Percentiles rank a stretch among this genome's conserved stretches.
phyloP scores from a whole-genome alignment of 2,113 vertebrate genomes.

The Peromyscus californicus region DNA sequence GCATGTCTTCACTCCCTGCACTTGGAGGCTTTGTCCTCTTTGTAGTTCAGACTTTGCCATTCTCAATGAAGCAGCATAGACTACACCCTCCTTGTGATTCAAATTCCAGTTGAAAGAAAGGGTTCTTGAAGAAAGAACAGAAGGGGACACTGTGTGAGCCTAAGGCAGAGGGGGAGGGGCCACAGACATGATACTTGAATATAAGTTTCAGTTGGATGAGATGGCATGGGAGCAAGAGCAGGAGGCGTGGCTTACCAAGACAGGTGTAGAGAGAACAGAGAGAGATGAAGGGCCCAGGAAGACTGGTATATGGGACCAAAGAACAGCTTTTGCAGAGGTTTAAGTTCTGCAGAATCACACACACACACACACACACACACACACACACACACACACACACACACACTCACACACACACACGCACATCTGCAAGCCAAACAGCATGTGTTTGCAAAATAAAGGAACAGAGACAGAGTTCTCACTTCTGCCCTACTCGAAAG shows the following conservation, averaged over 20 bases:
- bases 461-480: background rate
- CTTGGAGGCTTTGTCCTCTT: background rate
- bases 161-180: background rate
- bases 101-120: background rate
- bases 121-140: background rate
- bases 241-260: background rate
- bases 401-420: background rate
- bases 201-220: background rate
- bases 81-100: background rate
- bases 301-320: background rate
- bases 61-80: background rate
- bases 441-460: background rate
- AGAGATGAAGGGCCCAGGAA: background rate
- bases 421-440: background rate
- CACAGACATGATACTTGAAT: background rate
- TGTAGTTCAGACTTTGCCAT: background rate
- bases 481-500: background rate
- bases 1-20: background rate
- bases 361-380: too few species aligned
- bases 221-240: background rate
- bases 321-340: background rate
- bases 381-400: accelerated
- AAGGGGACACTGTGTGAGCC: background rate
- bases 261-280: background rate
- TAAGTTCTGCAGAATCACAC: background rate